Evolutionary conservation across 1,140 invertebrate species (phyloP).

Genomic region (Camponotus vicinus): DNA sequence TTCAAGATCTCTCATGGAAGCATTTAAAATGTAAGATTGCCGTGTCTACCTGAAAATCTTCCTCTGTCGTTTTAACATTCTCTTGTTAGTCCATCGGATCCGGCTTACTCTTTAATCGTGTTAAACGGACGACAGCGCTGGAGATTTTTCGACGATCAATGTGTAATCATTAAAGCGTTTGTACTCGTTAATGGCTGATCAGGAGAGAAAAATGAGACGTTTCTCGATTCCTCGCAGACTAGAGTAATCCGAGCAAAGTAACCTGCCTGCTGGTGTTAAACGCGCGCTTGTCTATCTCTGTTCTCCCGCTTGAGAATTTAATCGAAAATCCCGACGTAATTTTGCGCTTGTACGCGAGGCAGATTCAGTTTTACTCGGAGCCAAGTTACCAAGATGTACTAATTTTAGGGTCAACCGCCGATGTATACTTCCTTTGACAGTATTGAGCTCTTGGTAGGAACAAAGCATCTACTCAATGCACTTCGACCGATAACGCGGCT

Average conservation of each 20-base stretch:
- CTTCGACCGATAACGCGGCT: slow-evolving; percentile 81
- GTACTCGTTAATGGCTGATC: slow-evolving; percentile 53
- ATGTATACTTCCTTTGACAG: slow-evolving; percentile 67
- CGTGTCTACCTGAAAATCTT: slow-evolving; percentile 37
- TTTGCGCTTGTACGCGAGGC: slow-evolving; percentile 4
- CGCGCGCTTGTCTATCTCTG: neutral
- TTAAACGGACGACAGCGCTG: neutral
- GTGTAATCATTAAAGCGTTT: slow-evolving; percentile 40
- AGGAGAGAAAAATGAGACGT: slow-evolving; percentile 12
- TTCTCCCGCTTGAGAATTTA: slow-evolving; percentile 27
- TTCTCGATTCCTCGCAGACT: slow-evolving; percentile 10
- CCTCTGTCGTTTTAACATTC: slow-evolving; percentile 12
- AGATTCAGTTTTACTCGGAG: slow-evolving; percentile 57
- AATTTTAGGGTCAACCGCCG: slow-evolving; percentile 81
- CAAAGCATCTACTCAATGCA: slow-evolving; percentile 77
- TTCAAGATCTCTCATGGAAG: slow-evolving; percentile 42
- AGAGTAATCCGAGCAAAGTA: slow-evolving; percentile 22
- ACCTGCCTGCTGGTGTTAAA: slow-evolving; percentile 28
- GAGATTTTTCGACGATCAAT: slow-evolving; percentile 50
- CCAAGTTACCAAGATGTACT: slow-evolving; percentile 70
- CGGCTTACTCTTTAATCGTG: slow-evolving; percentile 34
- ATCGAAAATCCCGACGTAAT: slow-evolving; percentile 54
- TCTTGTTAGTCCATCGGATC: slow-evolving; percentile 4
- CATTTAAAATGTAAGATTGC: slow-evolving; percentile 50
- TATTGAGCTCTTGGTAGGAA: slow-evolving; percentile 75